These are phyloP conservation scores for Oncorhynchus nerka DNA, from an alignment of 2,113 vertebrate genomes.

Conservation along the genomic window DNA sequence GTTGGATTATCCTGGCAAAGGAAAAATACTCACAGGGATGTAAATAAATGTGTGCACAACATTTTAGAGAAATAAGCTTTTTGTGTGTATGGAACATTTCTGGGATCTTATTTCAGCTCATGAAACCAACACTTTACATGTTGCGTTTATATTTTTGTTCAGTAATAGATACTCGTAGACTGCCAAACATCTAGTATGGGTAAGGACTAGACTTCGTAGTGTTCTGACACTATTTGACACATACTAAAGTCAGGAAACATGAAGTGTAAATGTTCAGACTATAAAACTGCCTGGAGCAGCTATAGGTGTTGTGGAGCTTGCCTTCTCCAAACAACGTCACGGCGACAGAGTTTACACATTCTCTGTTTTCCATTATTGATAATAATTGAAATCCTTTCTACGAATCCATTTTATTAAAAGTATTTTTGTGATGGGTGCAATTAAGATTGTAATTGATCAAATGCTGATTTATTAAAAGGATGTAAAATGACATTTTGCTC, in stretches of 20 bases:
- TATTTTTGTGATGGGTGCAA: conserved; percentile 72
- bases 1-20: no score
- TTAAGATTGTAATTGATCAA: conserved; percentile 73
- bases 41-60: no score
- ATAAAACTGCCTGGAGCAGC: conserved; percentile 11
- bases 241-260: background rate
- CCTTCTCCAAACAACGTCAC: conserved; percentile 2
- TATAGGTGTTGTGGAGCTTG: conserved; percentile 18
- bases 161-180: background rate
- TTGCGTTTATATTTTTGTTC: no score
- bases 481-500: conserved; percentile 33
- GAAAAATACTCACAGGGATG: no score
- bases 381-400: conserved; percentile 61
- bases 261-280: conserved; percentile 17
- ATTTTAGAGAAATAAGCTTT: no score
- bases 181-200: background rate
- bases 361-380: conserved; percentile 36
- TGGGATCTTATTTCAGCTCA: no score
- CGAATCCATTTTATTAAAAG: conserved; percentile 60
- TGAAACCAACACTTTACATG: no score
- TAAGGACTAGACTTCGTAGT: background rate
- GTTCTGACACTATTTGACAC: background rate
- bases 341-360: background rate
- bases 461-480: conserved; percentile 70
- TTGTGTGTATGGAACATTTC: no score